phyloP scores from a whole-genome alignment of 2,113 vertebrate species.

The Proteles cristata region DNA sequence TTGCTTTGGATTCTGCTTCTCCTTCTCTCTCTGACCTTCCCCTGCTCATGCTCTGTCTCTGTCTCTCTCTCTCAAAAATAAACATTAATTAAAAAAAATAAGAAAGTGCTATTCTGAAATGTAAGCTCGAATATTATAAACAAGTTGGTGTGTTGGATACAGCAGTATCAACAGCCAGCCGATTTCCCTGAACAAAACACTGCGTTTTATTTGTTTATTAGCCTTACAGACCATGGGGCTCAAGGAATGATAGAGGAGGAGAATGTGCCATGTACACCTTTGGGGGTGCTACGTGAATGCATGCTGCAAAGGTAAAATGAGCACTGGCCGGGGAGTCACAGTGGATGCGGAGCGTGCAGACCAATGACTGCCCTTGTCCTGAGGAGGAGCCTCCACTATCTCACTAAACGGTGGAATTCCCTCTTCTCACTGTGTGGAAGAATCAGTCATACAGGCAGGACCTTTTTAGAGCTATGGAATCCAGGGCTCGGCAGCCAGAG shows the following conservation, averaged over 20 bases:
- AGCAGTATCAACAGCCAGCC: conserved; percentile 53
- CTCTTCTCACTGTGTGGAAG: conserved; percentile 57
- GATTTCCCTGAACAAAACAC: background rate
- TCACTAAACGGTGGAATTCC: conserved; percentile 68
- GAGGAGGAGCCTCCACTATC: background rate
- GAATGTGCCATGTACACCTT: conserved; percentile 52
- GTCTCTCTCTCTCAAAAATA: too few species aligned
- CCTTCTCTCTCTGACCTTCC: too few species aligned
- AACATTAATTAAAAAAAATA: too few species aligned
- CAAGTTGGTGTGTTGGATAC: conserved; percentile 62
- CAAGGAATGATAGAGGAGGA: conserved; percentile 71
- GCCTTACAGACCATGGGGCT: conserved; percentile 66
- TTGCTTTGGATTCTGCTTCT: too few species aligned
- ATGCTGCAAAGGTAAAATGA: conserved; percentile 73
- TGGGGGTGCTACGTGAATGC: conserved; percentile 63
- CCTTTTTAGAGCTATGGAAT: conserved; percentile 51
- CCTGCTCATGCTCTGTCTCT: too few species aligned
- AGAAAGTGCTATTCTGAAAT: conserved; percentile 70
- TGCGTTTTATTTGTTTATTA: conserved; percentile 81
- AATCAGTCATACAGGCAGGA: background rate
- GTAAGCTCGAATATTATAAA: conserved; percentile 75
- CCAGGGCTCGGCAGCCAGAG: conserved; percentile 26
- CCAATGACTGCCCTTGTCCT: conserved; percentile 49
- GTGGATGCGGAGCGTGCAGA: conserved; percentile 71
- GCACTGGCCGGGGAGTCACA: conserved; percentile 56